Evolutionary conservation across 2,888 invertebrate species (phyloP), one percentile per base, ranked within the genome.

Genomic region (Synergus itoensis): DNA sequence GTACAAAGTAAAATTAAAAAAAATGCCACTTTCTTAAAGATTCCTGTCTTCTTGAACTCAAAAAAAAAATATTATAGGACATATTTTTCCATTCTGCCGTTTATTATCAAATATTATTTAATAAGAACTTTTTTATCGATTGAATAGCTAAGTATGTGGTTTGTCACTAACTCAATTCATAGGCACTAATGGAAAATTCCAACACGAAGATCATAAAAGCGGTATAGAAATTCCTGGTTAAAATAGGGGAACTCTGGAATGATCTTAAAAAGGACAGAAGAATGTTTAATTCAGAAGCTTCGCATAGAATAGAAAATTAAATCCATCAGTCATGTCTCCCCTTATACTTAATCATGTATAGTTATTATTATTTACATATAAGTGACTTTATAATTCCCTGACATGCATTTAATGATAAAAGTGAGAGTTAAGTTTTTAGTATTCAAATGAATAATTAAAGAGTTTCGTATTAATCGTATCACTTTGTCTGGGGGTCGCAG

Each of bases 161-260:
- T 36, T 53, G n/a, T 36, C 11, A 40, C 36, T 53, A 53, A 73
- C 28, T 14, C 36, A 53, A 69, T 53, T 53, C 40, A 53, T 36
- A 53, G 36, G 9, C 5, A 14, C 36, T 73, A 48, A 53, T 53
- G 53, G 53, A 53, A 73, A 73, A 73, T 73, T 73, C 73, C 73
- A 53, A 28, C 48, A 28, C 36, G 53, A 73, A 53, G 9, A n/a
- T 73, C 73, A 73, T 73, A 53, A 73, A 53, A 0, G 53, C 14
- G 36, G 14, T 73, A 53, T 53, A 48, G 73, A 53, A 36, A 73
- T 73, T 53, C 73, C 28, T 53, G 8, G 7, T 11, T 16, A 73
- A 73, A 73, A n/a, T 73, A 73, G 73, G 36, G 28, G n/a, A 73
- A 40, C 16, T 14, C 14, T 9, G 45, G n/a, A 36, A 73, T 53